Evolutionary conservation across 2,888 invertebrate species (phyloP), one percentile per base, ranked within the genome.

Genomic region (Desoria tigrina): DNA sequence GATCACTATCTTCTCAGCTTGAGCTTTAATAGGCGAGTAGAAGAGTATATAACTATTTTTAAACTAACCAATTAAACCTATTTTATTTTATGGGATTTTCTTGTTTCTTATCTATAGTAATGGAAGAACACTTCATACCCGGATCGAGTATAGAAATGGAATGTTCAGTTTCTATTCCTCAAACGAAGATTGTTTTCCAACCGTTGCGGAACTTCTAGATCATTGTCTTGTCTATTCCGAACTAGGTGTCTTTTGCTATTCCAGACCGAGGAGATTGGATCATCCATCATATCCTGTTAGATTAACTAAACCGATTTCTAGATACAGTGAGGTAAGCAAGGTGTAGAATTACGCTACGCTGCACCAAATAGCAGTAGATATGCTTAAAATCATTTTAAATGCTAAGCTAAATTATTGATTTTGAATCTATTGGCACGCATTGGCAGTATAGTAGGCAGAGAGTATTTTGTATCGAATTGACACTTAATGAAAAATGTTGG

Each of bases 241-340:
- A 74, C 85, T 86, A 54, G 86, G 87, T 49, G 86, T 89, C 56
- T 87, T 88, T 77, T 89, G 89, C 79, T 90, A 88, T 78, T 88
- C 88, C 0, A 83, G 86, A 74, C 86, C 86, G 26, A 82, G 85
- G 63, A 84, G 85, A 70, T 86, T 86, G 45, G 84, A 86, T 74
- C 84, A 86, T 72, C 88, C 88, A 14, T 86, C 87, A 65, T 88
- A 87, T 80, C 88, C 89, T 6, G 89, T 90, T 26, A 83, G 89
- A 66, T 81, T 90, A 32, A 87, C 87, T 26, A 86, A 87, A 78
- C 90, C 90, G 7, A 83, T 90, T 32, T 90, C 89, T 61, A 83
- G 90, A 62, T 89, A 89, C 77, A 86, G 85, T 27, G 86, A 87
- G 80, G 82, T 84, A 56, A 53, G 51, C 39, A 57, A 23, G 18